Conservation (phyloP, 2,888 invertebrate species). For the Cosmia trapezina region DNA sequence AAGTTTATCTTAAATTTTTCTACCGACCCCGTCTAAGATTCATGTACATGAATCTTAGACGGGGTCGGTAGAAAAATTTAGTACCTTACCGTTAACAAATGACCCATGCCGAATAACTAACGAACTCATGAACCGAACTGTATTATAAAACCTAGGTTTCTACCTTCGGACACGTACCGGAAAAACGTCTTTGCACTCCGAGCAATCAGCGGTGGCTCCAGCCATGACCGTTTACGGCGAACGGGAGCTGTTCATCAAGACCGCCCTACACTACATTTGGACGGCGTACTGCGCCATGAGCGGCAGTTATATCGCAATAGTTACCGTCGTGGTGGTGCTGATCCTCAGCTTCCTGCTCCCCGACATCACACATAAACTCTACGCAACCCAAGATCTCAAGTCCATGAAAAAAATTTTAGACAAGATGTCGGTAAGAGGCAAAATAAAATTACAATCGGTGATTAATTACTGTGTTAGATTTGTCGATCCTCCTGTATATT, state of each 20-base stretch:
- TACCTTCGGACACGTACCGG: conserved; percentile 15
- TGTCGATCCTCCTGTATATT: not conserved
- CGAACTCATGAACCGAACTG: not conserved
- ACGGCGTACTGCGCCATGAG: conserved; percentile 64
- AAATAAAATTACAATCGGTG: not conserved
- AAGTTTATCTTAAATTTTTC: not conserved
- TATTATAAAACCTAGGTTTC: conserved; percentile 32
- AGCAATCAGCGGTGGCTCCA: not conserved
- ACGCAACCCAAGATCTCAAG: conserved; percentile 75
- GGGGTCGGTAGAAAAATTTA: too few relatives aligned
- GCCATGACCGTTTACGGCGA: conserved; percentile 9
- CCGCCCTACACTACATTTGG: conserved; percentile 62
- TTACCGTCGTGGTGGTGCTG: conserved; percentile 73
- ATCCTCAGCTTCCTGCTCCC: conserved; percentile 78
- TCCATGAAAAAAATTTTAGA: conserved; percentile 76
- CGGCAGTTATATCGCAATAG: conserved; percentile 71
- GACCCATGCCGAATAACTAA: not conserved
- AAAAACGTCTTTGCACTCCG: conserved; percentile 8
- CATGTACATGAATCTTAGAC: too few relatives aligned
- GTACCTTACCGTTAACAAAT: not conserved
- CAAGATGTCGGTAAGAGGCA: conserved; percentile 75
- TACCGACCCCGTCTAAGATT: not conserved
- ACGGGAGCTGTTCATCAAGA: conserved; percentile 43
- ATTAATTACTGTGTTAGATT: not conserved
- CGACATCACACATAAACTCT: conserved; percentile 76